These are phyloP conservation scores for Suncus etruscus DNA, from an alignment of 2,113 vertebrate species.

Conservation along the genomic window DNA sequence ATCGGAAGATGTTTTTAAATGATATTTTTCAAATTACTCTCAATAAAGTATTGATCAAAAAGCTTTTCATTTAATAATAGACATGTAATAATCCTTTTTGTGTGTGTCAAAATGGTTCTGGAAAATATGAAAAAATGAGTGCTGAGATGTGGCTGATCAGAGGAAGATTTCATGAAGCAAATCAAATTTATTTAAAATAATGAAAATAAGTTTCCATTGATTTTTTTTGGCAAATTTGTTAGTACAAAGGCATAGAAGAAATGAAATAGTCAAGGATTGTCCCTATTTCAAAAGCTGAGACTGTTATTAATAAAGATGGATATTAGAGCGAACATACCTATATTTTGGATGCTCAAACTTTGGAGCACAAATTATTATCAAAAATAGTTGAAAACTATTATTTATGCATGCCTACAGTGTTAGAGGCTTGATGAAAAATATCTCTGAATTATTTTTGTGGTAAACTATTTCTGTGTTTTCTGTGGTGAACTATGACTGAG, in stretches of 20 bases:
- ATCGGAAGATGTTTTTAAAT: constrained; percentile 18
- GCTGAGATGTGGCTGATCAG: not conserved
- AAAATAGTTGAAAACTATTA: not conserved
- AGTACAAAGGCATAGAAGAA: not conserved
- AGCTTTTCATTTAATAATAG: constrained; percentile 1
- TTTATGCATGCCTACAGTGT: not conserved
- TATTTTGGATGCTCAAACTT: not conserved
- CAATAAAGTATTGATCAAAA: constrained; percentile 25
- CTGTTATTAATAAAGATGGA: not conserved
- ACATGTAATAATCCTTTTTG: not conserved
- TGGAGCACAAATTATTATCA: constrained; percentile 6
- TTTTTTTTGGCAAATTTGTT: constrained; percentile 45
- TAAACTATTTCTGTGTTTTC: too few relatives aligned
- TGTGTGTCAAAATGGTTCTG: not conserved
- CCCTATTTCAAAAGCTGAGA: not conserved
- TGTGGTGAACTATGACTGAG: not conserved
- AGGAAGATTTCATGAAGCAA: constrained; percentile 37
- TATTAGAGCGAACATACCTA: not conserved
- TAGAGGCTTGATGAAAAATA: not conserved
- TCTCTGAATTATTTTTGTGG: not conserved
- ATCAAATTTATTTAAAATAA: constrained; percentile 56
- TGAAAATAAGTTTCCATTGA: constrained; percentile 54
- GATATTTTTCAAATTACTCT: constrained; percentile 25
- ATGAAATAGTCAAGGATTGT: not conserved
- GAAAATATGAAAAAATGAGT: constrained; percentile 2